These are phyloP conservation scores for Platanista minor DNA, from an alignment of 2,113 vertebrate genomes.

Conservation along the genomic window DNA sequence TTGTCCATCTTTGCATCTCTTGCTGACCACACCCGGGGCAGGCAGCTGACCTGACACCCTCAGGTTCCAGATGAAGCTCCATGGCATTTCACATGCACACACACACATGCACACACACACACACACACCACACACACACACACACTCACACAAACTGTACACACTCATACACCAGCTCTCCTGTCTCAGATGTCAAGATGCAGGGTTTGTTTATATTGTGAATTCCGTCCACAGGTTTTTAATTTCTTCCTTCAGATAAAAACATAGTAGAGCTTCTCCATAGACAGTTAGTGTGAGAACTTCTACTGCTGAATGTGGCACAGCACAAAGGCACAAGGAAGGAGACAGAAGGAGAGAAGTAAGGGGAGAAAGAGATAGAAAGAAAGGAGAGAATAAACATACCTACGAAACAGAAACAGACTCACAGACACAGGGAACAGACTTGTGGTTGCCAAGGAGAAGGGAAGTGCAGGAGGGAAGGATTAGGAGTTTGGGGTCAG, in stretches of 20 bases:
- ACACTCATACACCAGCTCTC: neutral
- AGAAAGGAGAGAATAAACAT: neutral
- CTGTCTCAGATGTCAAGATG: neutral
- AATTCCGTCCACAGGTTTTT: neutral
- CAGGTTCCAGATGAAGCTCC: neutral
- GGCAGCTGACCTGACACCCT: neutral
- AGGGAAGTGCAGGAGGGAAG: no score
- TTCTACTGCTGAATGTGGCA: accelerated
- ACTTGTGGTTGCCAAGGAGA: no score
- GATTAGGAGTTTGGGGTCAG: no score
- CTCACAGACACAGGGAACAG: no score
- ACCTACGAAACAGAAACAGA: no score
- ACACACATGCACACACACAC: neutral
- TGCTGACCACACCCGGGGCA: no score
- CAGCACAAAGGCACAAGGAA: accelerated
- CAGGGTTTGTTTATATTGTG: neutral
- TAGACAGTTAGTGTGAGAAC: neutral
- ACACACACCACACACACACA: no score
- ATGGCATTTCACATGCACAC: neutral
- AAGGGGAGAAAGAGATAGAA: neutral
- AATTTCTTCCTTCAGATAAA: neutral
- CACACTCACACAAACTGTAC: no score
- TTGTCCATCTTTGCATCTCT: neutral
- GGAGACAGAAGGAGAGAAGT: no score
- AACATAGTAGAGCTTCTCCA: neutral